Percentiles rank a stretch among this genome's conserved stretches.
Conservation (phyloP, 2,797 vertebrate species). For the Sebastes diaconus region DNA sequence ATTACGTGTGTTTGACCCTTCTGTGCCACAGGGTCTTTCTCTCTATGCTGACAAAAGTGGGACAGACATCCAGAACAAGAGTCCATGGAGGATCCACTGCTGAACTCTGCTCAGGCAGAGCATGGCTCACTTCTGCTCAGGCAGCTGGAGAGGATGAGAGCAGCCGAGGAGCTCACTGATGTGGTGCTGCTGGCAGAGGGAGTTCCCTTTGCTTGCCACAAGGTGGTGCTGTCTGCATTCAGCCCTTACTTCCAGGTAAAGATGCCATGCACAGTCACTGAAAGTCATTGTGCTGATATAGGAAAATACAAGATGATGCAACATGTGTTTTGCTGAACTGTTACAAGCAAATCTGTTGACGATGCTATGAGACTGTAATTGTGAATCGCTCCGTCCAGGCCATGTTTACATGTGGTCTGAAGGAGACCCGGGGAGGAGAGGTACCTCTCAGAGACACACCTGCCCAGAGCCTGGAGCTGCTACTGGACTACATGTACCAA, state of each 20-base stretch:
- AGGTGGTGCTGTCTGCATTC: conserved; percentile 89
- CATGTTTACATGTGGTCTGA: conserved; percentile 89
- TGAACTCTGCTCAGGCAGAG: conserved; percentile 35
- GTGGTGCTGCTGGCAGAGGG: conserved; percentile 88
- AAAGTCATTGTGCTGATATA: background rate
- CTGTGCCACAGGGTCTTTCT: background rate
- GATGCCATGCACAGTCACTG: background rate
- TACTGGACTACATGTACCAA: conserved; percentile 87
- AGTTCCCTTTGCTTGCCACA: conserved; percentile 88
- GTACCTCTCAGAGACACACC: conserved; percentile 85
- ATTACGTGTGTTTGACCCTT: background rate
- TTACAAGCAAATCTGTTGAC: background rate
- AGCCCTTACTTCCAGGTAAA: conserved; percentile 91
- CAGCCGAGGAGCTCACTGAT: conserved; percentile 83
- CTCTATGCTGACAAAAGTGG: background rate
- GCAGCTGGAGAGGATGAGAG: conserved; percentile 85
- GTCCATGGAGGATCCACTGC: conserved; percentile 50
- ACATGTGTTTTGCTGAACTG: background rate
- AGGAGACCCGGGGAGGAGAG: conserved; percentile 84
- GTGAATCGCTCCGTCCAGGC: conserved; percentile 46
- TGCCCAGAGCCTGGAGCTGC: conserved; percentile 82
- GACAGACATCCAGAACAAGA: background rate
- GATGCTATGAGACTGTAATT: background rate
- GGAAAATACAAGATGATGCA: background rate
- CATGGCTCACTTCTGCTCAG: conserved; percentile 83